Percentiles rank a stretch among this genome's conserved stretches.
Conservation (phyloP, 2,113 vertebrate species). For the Pachypanchax playfairii region DNA sequence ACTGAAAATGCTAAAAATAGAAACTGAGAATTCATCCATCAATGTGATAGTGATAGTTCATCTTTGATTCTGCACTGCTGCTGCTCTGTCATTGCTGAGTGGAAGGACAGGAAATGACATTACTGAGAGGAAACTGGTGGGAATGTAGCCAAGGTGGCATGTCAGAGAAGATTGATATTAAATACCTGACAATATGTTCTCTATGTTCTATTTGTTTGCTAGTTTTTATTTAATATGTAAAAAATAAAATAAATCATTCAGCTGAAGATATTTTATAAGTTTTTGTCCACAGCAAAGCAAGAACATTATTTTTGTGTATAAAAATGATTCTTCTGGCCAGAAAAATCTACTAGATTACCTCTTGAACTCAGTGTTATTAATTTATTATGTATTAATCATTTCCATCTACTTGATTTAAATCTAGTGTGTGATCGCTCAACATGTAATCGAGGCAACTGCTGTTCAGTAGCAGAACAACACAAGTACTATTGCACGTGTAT, state of each 20-base stretch:
- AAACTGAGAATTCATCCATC: slow-evolving; percentile 64
- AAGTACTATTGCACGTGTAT: too few species aligned
- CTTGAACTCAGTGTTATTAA: too few species aligned
- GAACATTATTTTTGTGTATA: too few species aligned
- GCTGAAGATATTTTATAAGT: background rate
- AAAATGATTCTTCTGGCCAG: too few species aligned
- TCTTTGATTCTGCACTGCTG: slow-evolving; percentile 31
- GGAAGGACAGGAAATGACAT: slow-evolving; percentile 19
- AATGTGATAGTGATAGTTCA: slow-evolving; percentile 18
- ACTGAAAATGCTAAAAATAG: slow-evolving; percentile 54
- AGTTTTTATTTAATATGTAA: background rate
- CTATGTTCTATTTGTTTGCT: rapidly evolving
- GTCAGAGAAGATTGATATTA: background rate
- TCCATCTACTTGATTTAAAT: too few species aligned
- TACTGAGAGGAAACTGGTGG: background rate
- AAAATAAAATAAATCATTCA: background rate
- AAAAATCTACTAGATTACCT: too few species aligned
- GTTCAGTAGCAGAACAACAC: too few species aligned
- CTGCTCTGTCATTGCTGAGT: slow-evolving; percentile 36
- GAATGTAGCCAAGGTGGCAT: slow-evolving; percentile 27
- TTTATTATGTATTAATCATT: too few species aligned
- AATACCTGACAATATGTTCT: background rate
- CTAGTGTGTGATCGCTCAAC: too few species aligned
- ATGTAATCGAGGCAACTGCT: too few species aligned
- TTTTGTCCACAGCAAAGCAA: background rate